These are phyloP conservation scores for Glomeris maerens DNA, from an alignment of 1,140 invertebrate species.

Conservation along the genomic window DNA sequence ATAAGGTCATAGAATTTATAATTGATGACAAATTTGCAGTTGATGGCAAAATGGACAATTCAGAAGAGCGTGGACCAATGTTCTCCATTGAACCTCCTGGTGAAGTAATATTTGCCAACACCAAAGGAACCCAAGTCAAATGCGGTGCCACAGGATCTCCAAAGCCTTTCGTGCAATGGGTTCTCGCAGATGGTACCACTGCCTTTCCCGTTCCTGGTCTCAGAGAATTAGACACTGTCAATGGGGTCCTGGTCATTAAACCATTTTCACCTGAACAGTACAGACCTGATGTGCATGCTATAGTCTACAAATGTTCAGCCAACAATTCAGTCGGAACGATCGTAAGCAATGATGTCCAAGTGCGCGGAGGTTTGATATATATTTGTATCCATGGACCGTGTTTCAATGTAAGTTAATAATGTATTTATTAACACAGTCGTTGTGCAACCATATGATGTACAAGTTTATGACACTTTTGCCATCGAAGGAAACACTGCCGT, in stretches of 20 bases:
- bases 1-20: too few relatives aligned
- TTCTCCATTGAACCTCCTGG: constrained; percentile 1
- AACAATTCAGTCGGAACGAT: constrained; percentile 29
- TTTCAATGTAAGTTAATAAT: neutral
- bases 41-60: too few relatives aligned
- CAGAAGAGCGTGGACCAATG: too few relatives aligned
- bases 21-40: too few relatives aligned
- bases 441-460: constrained; percentile 68
- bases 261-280: constrained; percentile 21
- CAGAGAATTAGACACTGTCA: constrained; percentile 27
- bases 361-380: constrained; percentile 29
- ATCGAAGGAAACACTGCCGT: constrained; percentile 70
- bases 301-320: constrained; percentile 29
- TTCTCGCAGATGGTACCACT: neutral
- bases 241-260: neutral
- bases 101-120: constrained; percentile 3
- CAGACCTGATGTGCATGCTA: constrained; percentile 23
- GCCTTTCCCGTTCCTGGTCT: neutral
- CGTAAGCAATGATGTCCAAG: constrained; percentile 28
- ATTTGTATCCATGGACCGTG: neutral
- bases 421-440: constrained; percentile 46
- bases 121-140: neutral
- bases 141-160: neutral
- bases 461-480: constrained; percentile 75
- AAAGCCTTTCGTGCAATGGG: neutral